Evolutionary conservation across 1,140 invertebrate species (phyloP).

Genomic region (Himalopsyche phryganea): DNA sequence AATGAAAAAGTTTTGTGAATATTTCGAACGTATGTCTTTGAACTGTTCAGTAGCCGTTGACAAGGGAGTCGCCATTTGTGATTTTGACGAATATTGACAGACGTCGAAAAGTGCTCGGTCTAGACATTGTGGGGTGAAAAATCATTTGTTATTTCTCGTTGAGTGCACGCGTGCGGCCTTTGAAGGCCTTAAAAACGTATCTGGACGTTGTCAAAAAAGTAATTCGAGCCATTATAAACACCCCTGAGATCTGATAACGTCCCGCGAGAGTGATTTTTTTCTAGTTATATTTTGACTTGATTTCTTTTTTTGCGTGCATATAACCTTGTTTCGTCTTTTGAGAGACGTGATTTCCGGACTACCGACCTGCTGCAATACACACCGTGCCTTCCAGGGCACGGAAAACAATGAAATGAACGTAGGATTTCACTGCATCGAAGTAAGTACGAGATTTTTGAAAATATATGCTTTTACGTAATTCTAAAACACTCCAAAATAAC

Average conservation of each 20-base stretch:
- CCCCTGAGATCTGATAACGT: not conserved
- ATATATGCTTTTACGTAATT: constrained; percentile 20
- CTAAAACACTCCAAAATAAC: constrained; percentile 6
- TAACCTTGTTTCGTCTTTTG: constrained; percentile 21
- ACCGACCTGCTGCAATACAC: not conserved
- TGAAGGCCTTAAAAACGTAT: not conserved
- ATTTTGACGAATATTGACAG: constrained; percentile 36
- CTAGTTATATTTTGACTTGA: not conserved
- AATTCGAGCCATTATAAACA: not conserved
- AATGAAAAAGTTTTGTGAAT: too few species aligned
- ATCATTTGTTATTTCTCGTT: constrained; percentile 19
- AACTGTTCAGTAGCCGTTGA: constrained; percentile 2
- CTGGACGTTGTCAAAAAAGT: too few species aligned
- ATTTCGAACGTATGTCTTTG: constrained; percentile 8
- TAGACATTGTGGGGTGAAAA: constrained; percentile 20
- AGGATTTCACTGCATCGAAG: constrained; percentile 1
- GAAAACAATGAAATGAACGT: constrained; percentile 6
- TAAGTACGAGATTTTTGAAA: constrained; percentile 2
- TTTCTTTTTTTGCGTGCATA: constrained; percentile 15
- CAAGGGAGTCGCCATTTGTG: constrained; percentile 29
- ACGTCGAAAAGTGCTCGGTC: constrained; percentile 31
- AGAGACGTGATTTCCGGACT: constrained; percentile 11
- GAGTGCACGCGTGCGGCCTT: constrained; percentile 4
- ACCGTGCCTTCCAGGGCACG: not conserved
- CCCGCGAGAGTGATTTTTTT: not conserved